phyloP scores from a whole-genome alignment of 2,888 invertebrate species.

The Amphiduros pacificus region DNA sequence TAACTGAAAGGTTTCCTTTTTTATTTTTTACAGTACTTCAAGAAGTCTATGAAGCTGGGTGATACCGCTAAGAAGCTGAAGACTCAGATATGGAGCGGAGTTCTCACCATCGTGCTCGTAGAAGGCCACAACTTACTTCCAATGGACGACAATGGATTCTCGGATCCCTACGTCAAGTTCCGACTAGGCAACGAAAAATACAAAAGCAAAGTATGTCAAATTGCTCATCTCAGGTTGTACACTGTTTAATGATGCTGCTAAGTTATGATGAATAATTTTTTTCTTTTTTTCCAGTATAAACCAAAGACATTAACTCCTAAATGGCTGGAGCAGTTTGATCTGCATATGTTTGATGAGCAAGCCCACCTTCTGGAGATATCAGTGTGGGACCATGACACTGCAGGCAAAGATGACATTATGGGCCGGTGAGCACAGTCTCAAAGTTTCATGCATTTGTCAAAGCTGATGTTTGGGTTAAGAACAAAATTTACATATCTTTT shows the following conservation, averaged over 20 bases:
- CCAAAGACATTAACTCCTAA: slow-evolving; percentile 84
- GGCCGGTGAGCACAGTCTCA: slow-evolving; percentile 76
- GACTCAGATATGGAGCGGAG: slow-evolving; percentile 95
- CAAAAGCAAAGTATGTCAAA: slow-evolving; percentile 75
- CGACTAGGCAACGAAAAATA: slow-evolving; percentile 96
- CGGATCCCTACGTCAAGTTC: slow-evolving; percentile 95
- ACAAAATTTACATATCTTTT: too few relatives aligned
- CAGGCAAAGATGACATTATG: slow-evolving; percentile 83
- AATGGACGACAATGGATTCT: slow-evolving; percentile 84
- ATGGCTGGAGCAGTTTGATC: slow-evolving; percentile 97
- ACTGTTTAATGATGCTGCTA: not conserved
- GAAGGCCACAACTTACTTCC: slow-evolving; percentile 86
- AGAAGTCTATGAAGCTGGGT: slow-evolving; percentile 22
- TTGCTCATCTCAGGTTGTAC: not conserved
- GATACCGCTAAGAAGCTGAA: slow-evolving; percentile 66
- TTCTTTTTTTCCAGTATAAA: slow-evolving; percentile 48
- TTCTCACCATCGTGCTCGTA: slow-evolving; percentile 94
- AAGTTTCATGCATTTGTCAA: too few relatives aligned
- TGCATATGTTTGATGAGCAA: slow-evolving; percentile 92
- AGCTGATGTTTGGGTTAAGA: too few relatives aligned
- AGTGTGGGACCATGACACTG: slow-evolving; percentile 84
- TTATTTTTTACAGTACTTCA: slow-evolving; percentile 26
- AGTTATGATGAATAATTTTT: not conserved
- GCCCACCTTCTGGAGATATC: slow-evolving; percentile 89
- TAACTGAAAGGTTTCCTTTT: not conserved